Evolutionary conservation across 2,113 vertebrate genomes (phyloP).

Genomic region (Phoxinus phoxinus): DNA sequence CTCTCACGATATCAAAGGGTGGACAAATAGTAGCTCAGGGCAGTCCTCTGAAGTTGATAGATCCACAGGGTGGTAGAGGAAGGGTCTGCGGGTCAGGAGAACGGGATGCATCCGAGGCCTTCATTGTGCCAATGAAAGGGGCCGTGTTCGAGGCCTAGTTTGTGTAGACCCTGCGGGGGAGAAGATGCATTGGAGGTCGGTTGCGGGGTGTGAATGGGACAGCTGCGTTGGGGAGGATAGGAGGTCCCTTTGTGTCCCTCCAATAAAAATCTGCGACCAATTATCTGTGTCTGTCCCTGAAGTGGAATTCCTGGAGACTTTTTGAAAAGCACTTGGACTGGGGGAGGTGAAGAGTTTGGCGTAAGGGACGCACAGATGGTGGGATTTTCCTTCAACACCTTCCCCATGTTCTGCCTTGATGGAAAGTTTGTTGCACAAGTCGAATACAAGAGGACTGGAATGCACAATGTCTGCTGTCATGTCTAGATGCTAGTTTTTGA

Average conservation of each 20-base stretch:
- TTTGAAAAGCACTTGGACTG: slow-evolving; percentile 47
- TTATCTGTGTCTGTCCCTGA: slow-evolving; percentile 79
- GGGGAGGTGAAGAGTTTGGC: slow-evolving; percentile 49
- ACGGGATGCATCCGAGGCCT: slow-evolving; percentile 59
- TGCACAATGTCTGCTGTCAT: not conserved
- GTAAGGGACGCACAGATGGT: slow-evolving; percentile 35
- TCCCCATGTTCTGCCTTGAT: not conserved
- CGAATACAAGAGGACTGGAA: not conserved
- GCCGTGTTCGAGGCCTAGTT: slow-evolving; percentile 63
- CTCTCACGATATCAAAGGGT: slow-evolving; percentile 67
- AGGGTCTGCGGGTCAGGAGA: slow-evolving; percentile 62
- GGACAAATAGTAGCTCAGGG: slow-evolving; percentile 63
- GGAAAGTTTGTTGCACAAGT: not conserved
- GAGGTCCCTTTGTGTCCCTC: slow-evolving; percentile 78
- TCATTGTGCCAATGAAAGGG: slow-evolving; percentile 68
- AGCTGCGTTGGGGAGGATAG: slow-evolving; percentile 79
- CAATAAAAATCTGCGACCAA: slow-evolving; percentile 82
- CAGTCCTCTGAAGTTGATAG: slow-evolving; percentile 63
- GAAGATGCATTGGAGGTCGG: slow-evolving; percentile 62
- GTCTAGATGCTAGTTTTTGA: not conserved
- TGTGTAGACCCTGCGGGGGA: slow-evolving; percentile 37
- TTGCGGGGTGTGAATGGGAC: slow-evolving; percentile 63
- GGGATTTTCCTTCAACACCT: slow-evolving; percentile 6
- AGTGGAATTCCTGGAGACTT: slow-evolving; percentile 68
- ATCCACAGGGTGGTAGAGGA: slow-evolving; percentile 57